These are phyloP conservation scores for Syngnathus floridae DNA, from an alignment of 2,113 vertebrate species.

Conservation along the genomic window DNA sequence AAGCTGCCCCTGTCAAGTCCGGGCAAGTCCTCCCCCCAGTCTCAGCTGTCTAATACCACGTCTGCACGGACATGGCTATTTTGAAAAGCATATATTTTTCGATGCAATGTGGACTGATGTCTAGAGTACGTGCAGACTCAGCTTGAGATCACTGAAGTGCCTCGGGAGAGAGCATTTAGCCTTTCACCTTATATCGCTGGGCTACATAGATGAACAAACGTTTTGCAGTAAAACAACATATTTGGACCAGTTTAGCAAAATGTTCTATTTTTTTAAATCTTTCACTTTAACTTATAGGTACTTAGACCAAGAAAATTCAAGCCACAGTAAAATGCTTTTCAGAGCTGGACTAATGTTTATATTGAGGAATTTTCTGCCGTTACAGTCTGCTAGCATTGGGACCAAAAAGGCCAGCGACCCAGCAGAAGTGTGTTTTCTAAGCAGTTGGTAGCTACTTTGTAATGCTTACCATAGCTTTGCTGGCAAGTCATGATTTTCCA, in stretches of 20 bases:
- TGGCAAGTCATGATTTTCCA: neutral
- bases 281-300: too few species aligned
- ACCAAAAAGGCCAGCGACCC: neutral
- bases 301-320: too few species aligned
- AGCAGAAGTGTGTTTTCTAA: neutral
- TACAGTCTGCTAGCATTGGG: neutral
- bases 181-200: too few species aligned
- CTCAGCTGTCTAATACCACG: slow-evolving; percentile 20
- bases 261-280: neutral
- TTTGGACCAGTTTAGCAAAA: neutral
- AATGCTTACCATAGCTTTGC: neutral
- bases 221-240: neutral
- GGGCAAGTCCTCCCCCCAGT: slow-evolving; percentile 14
- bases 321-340: too few species aligned
- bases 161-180: too few species aligned
- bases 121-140: neutral
- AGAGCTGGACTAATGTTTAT: too few species aligned
- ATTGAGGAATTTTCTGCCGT: neutral
- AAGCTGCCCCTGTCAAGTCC: slow-evolving; percentile 37
- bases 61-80: neutral
- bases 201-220: too few species aligned
- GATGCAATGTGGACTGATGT: neutral
- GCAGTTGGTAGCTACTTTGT: neutral
- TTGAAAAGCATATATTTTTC: slow-evolving; percentile 3
- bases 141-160: too few species aligned